These are phyloP conservation scores for Callipepla squamata DNA, from an alignment of 2,113 vertebrate genomes.

Conservation along the genomic window DNA sequence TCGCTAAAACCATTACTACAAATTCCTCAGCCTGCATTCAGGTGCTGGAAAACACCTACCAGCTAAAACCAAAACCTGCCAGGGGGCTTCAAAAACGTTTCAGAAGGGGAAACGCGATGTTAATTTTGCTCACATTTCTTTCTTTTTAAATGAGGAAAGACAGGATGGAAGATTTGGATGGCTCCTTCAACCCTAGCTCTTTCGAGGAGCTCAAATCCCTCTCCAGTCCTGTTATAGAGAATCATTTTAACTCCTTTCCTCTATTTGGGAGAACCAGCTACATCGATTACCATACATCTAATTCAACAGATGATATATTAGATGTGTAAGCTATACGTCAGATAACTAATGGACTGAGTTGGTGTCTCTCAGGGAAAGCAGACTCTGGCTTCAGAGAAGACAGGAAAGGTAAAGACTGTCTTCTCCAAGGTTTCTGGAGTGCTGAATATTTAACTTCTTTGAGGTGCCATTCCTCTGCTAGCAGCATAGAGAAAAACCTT, in stretches of 20 bases:
- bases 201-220: no score
- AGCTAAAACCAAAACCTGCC: neutral
- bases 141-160: no score
- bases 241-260: no score
- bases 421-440: no score
- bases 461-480: neutral
- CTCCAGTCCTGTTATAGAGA: neutral
- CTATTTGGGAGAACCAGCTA: neutral
- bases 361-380: no score
- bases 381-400: neutral
- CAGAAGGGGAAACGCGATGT: neutral
- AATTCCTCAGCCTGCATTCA: neutral
- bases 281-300: no score
- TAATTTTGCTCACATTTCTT: no score
- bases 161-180: no score
- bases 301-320: neutral
- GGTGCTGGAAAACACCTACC: rapidly evolving
- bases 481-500: neutral
- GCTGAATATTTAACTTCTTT: neutral
- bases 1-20: rapidly evolving
- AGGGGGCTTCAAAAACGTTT: neutral
- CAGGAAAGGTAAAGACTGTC: neutral
- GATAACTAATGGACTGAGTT: neutral
- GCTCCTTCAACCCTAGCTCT: no score
- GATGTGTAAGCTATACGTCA: neutral